phyloP scores from a whole-genome alignment of 1,140 invertebrate species.

The Megalopta genalis region DNA sequence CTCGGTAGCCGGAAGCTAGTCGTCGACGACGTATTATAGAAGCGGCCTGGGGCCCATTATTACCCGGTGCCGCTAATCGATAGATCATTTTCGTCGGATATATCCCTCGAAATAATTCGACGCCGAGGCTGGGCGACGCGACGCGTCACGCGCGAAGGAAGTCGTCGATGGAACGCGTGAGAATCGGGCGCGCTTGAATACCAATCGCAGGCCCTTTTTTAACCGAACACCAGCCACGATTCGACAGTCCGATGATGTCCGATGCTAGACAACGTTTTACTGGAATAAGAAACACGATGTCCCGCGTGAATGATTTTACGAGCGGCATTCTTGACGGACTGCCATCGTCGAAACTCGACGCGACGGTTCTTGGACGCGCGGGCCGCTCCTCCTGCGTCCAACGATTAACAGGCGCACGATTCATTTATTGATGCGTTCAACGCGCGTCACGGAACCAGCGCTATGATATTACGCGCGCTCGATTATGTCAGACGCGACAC shows the following conservation, averaged over 20 bases:
- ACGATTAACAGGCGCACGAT: no score
- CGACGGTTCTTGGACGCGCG: no score
- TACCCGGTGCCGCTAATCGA: slow-evolving; percentile 46
- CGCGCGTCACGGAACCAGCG: no score
- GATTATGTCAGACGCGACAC: no score
- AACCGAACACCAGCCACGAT: background rate
- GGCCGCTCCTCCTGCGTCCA: no score
- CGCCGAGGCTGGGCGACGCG: no score
- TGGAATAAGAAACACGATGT: background rate
- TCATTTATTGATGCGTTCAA: no score
- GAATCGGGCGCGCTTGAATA: slow-evolving; percentile 2
- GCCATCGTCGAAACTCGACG: background rate
- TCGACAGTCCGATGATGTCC: background rate
- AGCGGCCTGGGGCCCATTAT: slow-evolving; percentile 14
- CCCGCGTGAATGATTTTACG: background rate
- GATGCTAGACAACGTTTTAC: background rate
- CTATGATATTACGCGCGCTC: no score
- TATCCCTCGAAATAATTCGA: no score
- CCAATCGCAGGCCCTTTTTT: background rate
- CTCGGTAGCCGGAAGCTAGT: slow-evolving; percentile 55
- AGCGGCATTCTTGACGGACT: background rate
- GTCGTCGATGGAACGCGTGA: slow-evolving; percentile 34
- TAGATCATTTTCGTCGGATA: slow-evolving; percentile 37
- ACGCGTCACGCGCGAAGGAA: slow-evolving; percentile 47
- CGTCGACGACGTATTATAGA: slow-evolving; percentile 29